Evolutionary conservation across 2,888 invertebrate species (phyloP), one percentile per base, ranked within the genome.

Genomic region (Himalopsyche tibetana): DNA sequence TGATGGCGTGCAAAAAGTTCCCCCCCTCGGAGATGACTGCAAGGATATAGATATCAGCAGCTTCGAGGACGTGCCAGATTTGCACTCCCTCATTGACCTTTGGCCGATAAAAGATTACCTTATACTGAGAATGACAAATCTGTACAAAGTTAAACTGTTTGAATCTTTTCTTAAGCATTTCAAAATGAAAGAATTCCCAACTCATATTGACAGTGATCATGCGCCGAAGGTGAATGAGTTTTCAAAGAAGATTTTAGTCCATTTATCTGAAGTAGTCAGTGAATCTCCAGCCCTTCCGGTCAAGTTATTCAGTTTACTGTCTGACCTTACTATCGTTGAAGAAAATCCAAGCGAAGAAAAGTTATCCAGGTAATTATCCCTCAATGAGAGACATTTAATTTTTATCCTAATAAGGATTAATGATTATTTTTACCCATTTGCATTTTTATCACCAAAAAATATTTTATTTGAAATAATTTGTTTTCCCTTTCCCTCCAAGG

Each of bases 61-160:
- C 19, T 11, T 19, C 36, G 19, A 63, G 5, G 81, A 89, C 19
- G 84, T 89, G 4, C 88, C 89, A 91, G 12, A 92, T 74, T 74
- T 51, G 8, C 51, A 51, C 15, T 51, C 51, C 0, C 15, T 51
- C 12, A 15, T 89, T 89, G 91, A 94, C 90, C 89, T 95, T 4
- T 90, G 95, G 88, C 96, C 96, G 87, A 90, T 95, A 74, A 94
- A 94, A 88, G 92, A 94, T 17, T 94, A 94, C 86, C 90, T 94
- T 9, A 90, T 94, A 74, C 91, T 92, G 86, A 91, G 93, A 89
- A 89, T 93, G 38, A 89, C 92, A 9, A 90, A 89, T 85, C 87
- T 92, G 40, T 83, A 92, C 45, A 90, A 91, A 88, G 89, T 88
- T 12, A 89, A 90, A 80, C 89, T 92, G 12, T 87, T 90, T 11